Evolutionary conservation across 2,113 vertebrate species (phyloP).

Genomic region (Callipepla californica): DNA sequence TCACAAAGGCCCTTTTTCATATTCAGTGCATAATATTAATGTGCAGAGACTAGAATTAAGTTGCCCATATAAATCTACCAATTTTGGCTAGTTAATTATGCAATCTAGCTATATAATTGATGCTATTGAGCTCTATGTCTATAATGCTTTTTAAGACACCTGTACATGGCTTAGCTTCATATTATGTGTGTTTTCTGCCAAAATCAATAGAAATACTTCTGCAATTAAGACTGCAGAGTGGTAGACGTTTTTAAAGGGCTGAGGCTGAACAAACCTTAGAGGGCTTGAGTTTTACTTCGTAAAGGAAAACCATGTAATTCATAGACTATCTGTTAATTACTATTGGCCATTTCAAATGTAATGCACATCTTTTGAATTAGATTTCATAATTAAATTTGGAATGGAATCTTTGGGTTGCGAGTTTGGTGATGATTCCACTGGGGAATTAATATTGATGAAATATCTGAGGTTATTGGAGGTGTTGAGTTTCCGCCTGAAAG

Average conservation of each 20-base stretch:
- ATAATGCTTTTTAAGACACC: not conserved
- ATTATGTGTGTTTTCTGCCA: not conserved
- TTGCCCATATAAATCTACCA: not conserved
- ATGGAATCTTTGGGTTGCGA: not conserved
- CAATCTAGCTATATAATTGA: not conserved
- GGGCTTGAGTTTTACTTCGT: not conserved
- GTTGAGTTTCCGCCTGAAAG: conserved; percentile 26
- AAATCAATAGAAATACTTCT: not conserved
- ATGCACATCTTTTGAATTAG: conserved; percentile 8
- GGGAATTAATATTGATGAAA: conserved; percentile 28
- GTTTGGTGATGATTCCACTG: not conserved
- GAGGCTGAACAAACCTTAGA: not conserved
- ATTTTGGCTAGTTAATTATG: not conserved
- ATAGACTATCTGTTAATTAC: not conserved
- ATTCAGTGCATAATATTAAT: not conserved
- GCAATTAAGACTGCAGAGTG: not conserved
- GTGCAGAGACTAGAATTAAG: not conserved
- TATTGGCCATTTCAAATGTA: conserved; percentile 2
- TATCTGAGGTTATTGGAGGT: not conserved
- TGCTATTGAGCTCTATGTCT: not conserved
- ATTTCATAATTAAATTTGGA: conserved; percentile 44
- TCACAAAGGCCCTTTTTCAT: not conserved
- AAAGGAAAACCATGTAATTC: not conserved
- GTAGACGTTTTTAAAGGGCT: not conserved
- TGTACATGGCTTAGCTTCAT: not conserved